A percentile compares a stretch with the other conserved stretches of the same genome.
Conservation (phyloP, 2,888 invertebrate species). For the Acanthosepion esculentum region DNA sequence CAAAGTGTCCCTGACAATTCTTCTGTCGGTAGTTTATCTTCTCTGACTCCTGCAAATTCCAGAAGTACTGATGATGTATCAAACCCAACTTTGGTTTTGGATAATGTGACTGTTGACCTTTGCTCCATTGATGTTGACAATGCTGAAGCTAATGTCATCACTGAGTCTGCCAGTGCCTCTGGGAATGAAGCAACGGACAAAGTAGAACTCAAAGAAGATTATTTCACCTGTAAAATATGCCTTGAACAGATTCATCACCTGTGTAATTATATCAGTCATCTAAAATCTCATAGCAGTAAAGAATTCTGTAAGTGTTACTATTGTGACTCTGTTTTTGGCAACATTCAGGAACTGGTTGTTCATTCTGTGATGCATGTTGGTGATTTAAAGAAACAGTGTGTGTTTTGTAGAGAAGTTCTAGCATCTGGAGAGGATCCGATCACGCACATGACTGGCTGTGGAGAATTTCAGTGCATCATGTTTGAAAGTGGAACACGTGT, state of each 20-base stretch:
- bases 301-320: slow-evolving; percentile 41
- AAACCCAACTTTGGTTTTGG: neutral
- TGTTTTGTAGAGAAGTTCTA: slow-evolving; percentile 8
- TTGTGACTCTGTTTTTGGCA: slow-evolving; percentile 38
- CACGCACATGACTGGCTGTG: slow-evolving; percentile 38
- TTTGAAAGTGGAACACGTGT: slow-evolving; percentile 41
- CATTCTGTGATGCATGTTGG: slow-evolving; percentile 36
- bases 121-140: slow-evolving; percentile 20
- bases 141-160: neutral
- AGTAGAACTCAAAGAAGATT: neutral
- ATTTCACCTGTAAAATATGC: slow-evolving; percentile 39
- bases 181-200: neutral
- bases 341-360: slow-evolving; percentile 34
- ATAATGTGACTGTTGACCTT: neutral
- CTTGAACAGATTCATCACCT: neutral
- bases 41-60: neutral
- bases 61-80: neutral
- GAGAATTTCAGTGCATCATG: slow-evolving; percentile 43
- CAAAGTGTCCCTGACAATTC: neutral
- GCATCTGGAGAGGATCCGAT: neutral
- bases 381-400: slow-evolving; percentile 43
- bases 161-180: neutral
- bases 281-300: slow-evolving; percentile 40
- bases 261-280: slow-evolving; percentile 35
- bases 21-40: neutral